Percentiles rank a stretch among this genome's conserved stretches.
These are phyloP conservation scores for Geococcyx californianus DNA, from an alignment of 2,113 vertebrate species.

Conservation along the genomic window DNA sequence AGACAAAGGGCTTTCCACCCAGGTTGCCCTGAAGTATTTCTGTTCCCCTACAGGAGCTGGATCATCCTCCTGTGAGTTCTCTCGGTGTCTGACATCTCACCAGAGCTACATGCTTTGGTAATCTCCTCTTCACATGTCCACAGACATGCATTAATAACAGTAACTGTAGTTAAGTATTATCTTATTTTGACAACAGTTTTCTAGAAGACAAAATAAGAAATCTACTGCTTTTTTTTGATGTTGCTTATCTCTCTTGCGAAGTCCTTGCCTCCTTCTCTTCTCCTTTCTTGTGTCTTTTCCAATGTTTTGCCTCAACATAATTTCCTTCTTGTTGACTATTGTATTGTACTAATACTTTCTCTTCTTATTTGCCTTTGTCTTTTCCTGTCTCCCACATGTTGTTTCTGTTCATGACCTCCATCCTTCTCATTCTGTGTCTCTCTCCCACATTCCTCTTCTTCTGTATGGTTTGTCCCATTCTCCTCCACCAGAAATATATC, in stretches of 20 bases:
- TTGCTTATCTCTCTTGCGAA: constrained; percentile 21
- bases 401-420: background rate
- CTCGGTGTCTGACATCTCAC: background rate
- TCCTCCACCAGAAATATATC: background rate
- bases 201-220: background rate
- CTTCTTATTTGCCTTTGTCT: background rate
- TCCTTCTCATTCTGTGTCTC: background rate
- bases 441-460: background rate
- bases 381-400: background rate
- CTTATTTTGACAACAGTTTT: constrained; percentile 28
- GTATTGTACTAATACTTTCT: background rate
- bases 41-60: background rate
- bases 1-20: background rate
- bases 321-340: background rate
- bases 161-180: background rate
- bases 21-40: background rate
- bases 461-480: background rate
- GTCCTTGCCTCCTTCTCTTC: background rate
- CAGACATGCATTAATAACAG: background rate
- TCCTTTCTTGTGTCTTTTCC: constrained; percentile 23
- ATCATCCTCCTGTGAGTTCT: fast-evolving
- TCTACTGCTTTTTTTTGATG: background rate
- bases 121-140: background rate
- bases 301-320: background rate
- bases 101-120: background rate